Percentiles rank a stretch among this genome's conserved stretches.
Evolutionary conservation across 2,888 invertebrate genomes (phyloP).

Genomic region (Pandemis cinnamomeana): DNA sequence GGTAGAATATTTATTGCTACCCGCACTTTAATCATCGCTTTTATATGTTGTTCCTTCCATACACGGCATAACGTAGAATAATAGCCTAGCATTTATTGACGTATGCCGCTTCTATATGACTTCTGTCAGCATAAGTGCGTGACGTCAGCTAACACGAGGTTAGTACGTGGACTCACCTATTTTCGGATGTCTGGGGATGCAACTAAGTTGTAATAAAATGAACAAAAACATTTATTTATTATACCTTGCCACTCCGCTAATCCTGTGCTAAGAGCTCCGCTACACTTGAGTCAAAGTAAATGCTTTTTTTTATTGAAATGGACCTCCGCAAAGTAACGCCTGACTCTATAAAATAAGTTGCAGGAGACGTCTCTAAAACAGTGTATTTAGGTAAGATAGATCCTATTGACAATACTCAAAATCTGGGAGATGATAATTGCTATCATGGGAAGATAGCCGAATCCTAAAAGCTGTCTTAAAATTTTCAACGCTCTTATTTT

Average conservation of each 20-base stretch:
- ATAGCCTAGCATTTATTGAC: constrained; percentile 11
- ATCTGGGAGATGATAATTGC: too few species aligned
- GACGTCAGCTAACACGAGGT: constrained; percentile 12
- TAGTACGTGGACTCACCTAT: constrained; percentile 4
- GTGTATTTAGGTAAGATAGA: too few species aligned
- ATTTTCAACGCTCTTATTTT: too few species aligned
- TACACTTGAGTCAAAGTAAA: too few species aligned
- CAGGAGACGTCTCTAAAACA: too few species aligned
- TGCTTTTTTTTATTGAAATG: neutral
- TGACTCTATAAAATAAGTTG: too few species aligned
- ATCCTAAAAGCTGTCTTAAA: too few species aligned
- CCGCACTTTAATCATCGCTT: neutral
- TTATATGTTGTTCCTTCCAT: neutral
- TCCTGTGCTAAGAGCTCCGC: too few species aligned
- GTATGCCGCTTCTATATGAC: constrained; percentile 11
- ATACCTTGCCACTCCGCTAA: too few species aligned
- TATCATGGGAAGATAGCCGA: too few species aligned
- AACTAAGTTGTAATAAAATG: neutral
- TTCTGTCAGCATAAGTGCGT: constrained; percentile 2
- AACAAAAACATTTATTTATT: neutral
- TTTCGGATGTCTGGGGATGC: neutral
- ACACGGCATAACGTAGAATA: neutral
- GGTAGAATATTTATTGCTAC: neutral
- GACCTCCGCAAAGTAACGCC: too few species aligned
- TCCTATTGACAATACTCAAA: too few species aligned